Percentiles rank a stretch among this genome's conserved stretches.
Conservation (phyloP, 2,888 invertebrate species). For the Macrophya alboannulata region DNA sequence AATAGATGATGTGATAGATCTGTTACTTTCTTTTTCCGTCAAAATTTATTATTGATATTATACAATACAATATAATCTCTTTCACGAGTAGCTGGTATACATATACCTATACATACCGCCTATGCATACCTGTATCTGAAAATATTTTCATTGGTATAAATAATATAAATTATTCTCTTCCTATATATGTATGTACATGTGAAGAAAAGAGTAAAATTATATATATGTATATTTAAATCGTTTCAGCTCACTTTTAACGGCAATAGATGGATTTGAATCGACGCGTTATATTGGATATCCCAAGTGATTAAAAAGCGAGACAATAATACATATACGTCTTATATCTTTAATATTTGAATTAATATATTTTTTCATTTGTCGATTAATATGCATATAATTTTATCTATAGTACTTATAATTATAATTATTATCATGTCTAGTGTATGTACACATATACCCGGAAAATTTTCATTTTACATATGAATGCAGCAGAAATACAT, state of each 20-base stretch:
- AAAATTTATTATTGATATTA: not conserved
- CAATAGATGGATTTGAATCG: not conserved
- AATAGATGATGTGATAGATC: not conserved
- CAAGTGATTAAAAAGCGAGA: slow-evolving; percentile 46
- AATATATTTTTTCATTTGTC: slow-evolving; percentile 5
- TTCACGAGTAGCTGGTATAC: not conserved
- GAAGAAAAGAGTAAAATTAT: not conserved
- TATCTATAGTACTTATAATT: not conserved
- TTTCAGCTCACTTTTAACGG: not conserved
- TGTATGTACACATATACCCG: not conserved
- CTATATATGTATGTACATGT: not conserved
- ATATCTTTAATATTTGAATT: slow-evolving; percentile 3
- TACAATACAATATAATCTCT: not conserved
- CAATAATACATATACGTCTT: slow-evolving; percentile 35
- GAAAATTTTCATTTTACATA: not conserved
- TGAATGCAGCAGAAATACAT: not conserved
- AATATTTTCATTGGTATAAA: too few relatives aligned
- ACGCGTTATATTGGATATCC: not conserved
- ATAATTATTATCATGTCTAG: slow-evolving; percentile 8
- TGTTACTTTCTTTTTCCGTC: not conserved
- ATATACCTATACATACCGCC: too few relatives aligned
- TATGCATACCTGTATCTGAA: too few relatives aligned
- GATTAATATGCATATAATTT: not conserved
- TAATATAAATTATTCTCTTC: too few relatives aligned
- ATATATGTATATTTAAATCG: not conserved